phyloP scores from a whole-genome alignment of 2,888 invertebrate species.

The Anarsia innoxiella region DNA sequence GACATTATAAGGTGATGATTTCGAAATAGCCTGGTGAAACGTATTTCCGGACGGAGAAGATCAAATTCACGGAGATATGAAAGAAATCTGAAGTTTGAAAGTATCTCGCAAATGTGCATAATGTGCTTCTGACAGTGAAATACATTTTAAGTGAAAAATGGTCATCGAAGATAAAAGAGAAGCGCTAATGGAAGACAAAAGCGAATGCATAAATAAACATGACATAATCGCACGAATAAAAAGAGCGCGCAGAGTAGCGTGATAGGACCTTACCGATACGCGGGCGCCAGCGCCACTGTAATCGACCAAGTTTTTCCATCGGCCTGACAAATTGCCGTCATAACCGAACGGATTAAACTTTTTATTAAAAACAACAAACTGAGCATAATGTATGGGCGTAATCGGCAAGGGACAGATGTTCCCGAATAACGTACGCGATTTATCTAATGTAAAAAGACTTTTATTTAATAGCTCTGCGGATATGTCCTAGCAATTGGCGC shows the following conservation, averaged over 20 bases:
- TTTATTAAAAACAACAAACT: slow-evolving; percentile 75
- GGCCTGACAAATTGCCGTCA: slow-evolving; percentile 71
- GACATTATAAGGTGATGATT: slow-evolving; percentile 63
- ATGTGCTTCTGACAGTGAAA: slow-evolving; percentile 33
- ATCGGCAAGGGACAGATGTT: slow-evolving; percentile 73
- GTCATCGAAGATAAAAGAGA: slow-evolving; percentile 43
- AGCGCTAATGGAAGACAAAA: slow-evolving; percentile 69
- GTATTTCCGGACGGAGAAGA: slow-evolving; percentile 42
- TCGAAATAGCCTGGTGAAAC: slow-evolving; percentile 49
- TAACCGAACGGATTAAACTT: slow-evolving; percentile 75
- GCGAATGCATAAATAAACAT: slow-evolving; percentile 66
- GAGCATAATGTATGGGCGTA: slow-evolving; percentile 72
- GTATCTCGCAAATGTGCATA: slow-evolving; percentile 35
- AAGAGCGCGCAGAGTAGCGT: slow-evolving; percentile 30
- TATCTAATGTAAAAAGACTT: slow-evolving; percentile 74
- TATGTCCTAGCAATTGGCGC: slow-evolving; percentile 65
- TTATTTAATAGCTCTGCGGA: slow-evolving; percentile 70
- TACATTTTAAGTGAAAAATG: slow-evolving; percentile 52
- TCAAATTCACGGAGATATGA: slow-evolving; percentile 33
- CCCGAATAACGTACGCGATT: slow-evolving; percentile 69
- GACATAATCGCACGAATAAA: slow-evolving; percentile 60
- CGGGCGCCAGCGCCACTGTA: slow-evolving; percentile 44
- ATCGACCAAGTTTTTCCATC: slow-evolving; percentile 72
- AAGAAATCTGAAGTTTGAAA: slow-evolving; percentile 37
- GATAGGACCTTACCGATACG: slow-evolving; percentile 26